Percentiles rank a stretch among this genome's conserved stretches.
phyloP scores from a whole-genome alignment of 1,140 invertebrate genomes.

The Diachasmimorpha longicaudata region DNA sequence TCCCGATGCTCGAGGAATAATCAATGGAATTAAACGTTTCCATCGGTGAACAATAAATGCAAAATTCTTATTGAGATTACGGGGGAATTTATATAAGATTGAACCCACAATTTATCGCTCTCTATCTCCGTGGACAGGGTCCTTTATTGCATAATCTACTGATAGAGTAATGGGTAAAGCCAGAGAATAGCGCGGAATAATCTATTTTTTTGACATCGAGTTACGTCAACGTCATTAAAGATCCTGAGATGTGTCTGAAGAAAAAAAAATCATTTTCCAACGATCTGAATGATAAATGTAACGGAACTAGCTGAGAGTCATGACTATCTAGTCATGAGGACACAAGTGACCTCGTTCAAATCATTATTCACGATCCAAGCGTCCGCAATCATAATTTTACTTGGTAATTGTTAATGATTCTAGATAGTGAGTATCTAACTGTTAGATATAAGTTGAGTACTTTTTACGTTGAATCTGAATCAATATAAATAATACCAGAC shows the following conservation, averaged over 20 bases:
- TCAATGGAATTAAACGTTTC: background rate
- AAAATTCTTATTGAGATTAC: background rate
- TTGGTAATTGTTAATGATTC: background rate
- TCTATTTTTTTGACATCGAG: background rate
- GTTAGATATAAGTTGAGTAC: background rate
- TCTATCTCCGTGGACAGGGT: background rate
- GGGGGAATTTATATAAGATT: background rate
- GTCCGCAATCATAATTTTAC: background rate
- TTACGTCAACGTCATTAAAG: background rate
- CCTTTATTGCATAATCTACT: background rate
- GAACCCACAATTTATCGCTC: background rate
- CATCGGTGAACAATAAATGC: background rate
- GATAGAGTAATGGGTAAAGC: background rate
- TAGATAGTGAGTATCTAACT: background rate
- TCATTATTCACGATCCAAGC: background rate
- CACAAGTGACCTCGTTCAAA: background rate
- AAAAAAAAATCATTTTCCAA: no score
- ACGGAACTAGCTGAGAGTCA: background rate
- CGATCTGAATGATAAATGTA: background rate
- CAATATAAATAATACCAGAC: no score
- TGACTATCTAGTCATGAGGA: background rate
- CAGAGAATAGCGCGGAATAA: background rate
- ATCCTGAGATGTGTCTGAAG: no score
- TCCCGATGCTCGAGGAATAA: background rate
- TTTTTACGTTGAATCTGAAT: background rate